Conservation (phyloP, 2,113 vertebrate genomes). For the Leptosomus discolor region DNA sequence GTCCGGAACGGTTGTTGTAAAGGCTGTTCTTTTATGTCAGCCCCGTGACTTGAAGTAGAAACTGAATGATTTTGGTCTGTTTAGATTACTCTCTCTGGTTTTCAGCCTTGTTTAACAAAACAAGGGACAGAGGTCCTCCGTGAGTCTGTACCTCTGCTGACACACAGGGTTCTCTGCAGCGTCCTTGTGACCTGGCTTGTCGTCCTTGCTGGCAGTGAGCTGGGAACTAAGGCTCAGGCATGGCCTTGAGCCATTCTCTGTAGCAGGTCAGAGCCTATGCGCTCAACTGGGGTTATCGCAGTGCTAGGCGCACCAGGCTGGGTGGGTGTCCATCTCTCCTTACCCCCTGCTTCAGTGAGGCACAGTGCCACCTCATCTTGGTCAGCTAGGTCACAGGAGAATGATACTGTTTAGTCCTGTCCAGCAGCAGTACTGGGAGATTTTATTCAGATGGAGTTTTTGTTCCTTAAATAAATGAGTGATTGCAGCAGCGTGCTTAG, state of each 20-base stretch:
- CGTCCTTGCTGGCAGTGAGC: neutral
- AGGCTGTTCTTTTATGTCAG: neutral
- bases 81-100: neutral
- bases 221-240: neutral
- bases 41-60: neutral
- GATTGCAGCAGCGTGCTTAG: neutral
- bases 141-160: neutral
- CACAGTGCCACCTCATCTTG: rapidly evolving
- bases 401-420: neutral
- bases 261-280: neutral
- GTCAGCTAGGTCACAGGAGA: neutral
- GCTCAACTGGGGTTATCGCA: neutral
- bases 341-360: neutral
- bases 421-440: neutral
- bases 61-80: neutral
- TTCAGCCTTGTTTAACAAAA: neutral
- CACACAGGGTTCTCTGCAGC: neutral
- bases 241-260: neutral
- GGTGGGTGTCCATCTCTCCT: neutral
- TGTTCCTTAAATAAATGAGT: neutral
- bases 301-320: neutral
- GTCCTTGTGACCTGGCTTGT: neutral
- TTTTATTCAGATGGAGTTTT: neutral
- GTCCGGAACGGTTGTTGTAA: neutral
- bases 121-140: neutral